Evolutionary conservation across 2,888 invertebrate species (phyloP).

Genomic region (Rhabditoides inermis): DNA sequence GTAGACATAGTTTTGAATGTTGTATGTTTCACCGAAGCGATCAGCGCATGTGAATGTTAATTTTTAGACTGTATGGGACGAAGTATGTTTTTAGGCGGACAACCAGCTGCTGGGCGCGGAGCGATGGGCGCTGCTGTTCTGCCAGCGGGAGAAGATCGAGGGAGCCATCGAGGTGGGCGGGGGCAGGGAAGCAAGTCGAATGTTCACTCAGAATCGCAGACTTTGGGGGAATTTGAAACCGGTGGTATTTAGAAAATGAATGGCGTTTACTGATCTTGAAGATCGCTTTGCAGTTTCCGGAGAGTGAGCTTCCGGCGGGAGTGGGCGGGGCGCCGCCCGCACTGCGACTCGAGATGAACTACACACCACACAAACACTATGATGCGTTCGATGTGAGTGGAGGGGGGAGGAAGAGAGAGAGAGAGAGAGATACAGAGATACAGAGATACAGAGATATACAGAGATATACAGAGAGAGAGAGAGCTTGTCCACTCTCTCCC

Average conservation of each 20-base stretch:
- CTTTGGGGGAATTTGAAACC: not conserved
- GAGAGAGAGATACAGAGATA: not conserved
- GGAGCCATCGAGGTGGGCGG: not conserved
- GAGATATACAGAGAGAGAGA: not conserved
- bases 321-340: conserved; percentile 62
- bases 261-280: not conserved
- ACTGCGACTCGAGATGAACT: conserved; percentile 71
- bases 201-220: not conserved
- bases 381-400: conserved; percentile 71
- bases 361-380: conserved; percentile 65
- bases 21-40: no score
- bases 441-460: not conserved
- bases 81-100: conserved; percentile 61
- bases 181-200: not conserved
- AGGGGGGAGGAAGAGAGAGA: not conserved
- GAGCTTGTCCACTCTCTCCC: not conserved
- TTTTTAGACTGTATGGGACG: no score
- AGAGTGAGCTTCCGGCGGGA: no score
- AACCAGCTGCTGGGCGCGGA: conserved; percentile 79
- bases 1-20: no score
- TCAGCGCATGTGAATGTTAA: no score
- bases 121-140: conserved; percentile 75
- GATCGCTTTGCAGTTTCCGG: no score
- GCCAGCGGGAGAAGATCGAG: conserved; percentile 55
- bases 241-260: not conserved